Evolutionary conservation across 2,888 invertebrate genomes (phyloP).

Genomic region (Andrena chrysosceles): DNA sequence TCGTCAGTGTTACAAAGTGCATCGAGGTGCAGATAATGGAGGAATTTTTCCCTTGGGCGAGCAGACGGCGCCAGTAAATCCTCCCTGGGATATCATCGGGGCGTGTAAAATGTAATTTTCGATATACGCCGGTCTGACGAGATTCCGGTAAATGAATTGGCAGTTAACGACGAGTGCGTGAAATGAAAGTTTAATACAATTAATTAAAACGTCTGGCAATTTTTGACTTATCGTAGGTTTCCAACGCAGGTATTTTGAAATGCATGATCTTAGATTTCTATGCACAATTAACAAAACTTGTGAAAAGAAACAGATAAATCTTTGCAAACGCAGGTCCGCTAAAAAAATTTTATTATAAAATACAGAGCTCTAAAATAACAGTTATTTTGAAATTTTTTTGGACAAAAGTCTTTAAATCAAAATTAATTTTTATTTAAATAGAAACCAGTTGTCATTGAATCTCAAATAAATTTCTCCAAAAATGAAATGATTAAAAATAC

Average conservation of each 20-base stretch:
- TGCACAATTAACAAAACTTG: too few relatives aligned
- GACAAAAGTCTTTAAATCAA: too few relatives aligned
- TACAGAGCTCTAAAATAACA: too few relatives aligned
- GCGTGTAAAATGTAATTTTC: conserved; percentile 37
- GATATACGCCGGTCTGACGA: conserved; percentile 10
- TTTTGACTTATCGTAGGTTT: conserved; percentile 1
- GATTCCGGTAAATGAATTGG: conserved; percentile 19
- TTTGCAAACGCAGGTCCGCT: too few relatives aligned
- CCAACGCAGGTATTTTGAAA: not conserved
- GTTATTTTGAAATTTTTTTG: too few relatives aligned
- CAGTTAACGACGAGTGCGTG: not conserved
- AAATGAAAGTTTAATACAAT: conserved; percentile 3
- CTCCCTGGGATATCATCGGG: not conserved
- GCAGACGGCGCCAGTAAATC: conserved; percentile 4
- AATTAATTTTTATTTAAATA: too few relatives aligned
- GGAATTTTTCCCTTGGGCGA: conserved; percentile 14
- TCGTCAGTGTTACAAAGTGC: not conserved
- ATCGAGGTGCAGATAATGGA: conserved; percentile 4
- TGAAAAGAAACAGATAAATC: too few relatives aligned
- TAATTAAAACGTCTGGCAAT: not conserved
- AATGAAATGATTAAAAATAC: too few relatives aligned
- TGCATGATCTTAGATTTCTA: not conserved
- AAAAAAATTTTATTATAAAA: too few relatives aligned
- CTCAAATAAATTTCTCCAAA: too few relatives aligned
- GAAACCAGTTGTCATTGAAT: too few relatives aligned